phyloP scores from a whole-genome alignment of 2,888 invertebrate genomes.

The Megalurothrips usitatus region DNA sequence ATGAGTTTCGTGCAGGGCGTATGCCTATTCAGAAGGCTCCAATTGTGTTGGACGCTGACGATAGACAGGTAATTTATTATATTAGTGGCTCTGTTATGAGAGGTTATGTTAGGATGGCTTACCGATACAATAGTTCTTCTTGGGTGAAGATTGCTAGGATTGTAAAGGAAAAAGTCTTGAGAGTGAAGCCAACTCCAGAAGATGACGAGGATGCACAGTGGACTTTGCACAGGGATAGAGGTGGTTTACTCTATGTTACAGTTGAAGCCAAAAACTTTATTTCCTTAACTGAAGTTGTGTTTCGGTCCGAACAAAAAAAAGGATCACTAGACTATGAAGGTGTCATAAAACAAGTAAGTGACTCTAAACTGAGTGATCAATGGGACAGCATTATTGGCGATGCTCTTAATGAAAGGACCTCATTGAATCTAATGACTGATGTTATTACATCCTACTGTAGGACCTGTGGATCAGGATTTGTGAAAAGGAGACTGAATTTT shows the following conservation, averaged over 20 bases:
- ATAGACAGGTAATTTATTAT: no score
- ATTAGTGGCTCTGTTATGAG: neutral
- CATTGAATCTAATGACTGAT: neutral
- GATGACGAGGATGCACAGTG: neutral
- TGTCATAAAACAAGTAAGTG: neutral
- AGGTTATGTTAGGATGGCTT: neutral
- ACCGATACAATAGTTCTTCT: neutral
- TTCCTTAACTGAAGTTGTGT: neutral
- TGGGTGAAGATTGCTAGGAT: neutral
- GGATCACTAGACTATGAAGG: neutral
- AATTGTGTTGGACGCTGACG: neutral
- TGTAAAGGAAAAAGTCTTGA: neutral
- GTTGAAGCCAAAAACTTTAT: neutral
- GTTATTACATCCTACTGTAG: neutral
- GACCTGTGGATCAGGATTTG: neutral
- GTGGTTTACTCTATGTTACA: neutral
- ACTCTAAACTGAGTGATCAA: neutral
- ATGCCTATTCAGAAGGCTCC: neutral
- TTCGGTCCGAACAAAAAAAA: neutral
- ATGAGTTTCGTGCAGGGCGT: neutral
- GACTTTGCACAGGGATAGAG: neutral
- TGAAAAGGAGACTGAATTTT: neutral
- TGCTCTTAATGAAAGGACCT: neutral
- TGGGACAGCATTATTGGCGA: neutral
- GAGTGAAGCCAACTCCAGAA: neutral